These are phyloP conservation scores for Psococerastis gibbosa DNA, from an alignment of 2,888 invertebrate species.

Conservation along the genomic window DNA sequence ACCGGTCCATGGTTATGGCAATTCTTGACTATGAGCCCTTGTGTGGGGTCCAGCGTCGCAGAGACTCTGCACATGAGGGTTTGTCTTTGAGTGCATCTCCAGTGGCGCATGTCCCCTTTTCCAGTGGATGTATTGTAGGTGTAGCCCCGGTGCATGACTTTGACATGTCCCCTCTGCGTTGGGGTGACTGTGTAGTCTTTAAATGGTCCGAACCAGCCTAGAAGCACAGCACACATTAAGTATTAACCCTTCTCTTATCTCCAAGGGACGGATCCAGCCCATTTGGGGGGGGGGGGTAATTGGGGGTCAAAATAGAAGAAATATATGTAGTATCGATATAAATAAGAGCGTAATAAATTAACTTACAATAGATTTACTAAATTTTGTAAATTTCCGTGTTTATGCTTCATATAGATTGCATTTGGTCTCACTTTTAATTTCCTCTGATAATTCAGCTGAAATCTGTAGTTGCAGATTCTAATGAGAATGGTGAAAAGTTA, in stretches of 20 bases:
- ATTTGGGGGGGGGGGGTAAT: no score
- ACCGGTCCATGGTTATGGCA: slow-evolving; percentile 1
- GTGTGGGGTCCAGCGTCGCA: neutral
- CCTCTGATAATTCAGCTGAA: no score
- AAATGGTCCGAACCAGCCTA: slow-evolving; percentile 4
- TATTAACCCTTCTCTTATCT: neutral
- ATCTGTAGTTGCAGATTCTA: no score
- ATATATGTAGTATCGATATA: neutral
- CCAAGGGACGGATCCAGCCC: no score
- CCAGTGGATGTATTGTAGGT: neutral
- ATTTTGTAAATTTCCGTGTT: no score
- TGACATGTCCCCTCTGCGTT: slow-evolving; percentile 1
- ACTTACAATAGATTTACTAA: no score
- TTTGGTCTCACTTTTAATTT: no score
- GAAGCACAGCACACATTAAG: neutral
- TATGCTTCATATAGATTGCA: no score
- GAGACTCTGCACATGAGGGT: neutral
- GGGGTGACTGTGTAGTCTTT: neutral
- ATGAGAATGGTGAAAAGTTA: no score
- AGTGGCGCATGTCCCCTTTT: neutral
- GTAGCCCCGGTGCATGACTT: slow-evolving; percentile 7
- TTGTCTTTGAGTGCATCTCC: neutral
- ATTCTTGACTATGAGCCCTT: neutral
- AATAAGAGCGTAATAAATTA: no score
- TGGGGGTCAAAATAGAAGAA: no score